Base-by-base conservation (phyloP, 2,113 vertebrate species). In the Mesitornis unicolor region DNA sequence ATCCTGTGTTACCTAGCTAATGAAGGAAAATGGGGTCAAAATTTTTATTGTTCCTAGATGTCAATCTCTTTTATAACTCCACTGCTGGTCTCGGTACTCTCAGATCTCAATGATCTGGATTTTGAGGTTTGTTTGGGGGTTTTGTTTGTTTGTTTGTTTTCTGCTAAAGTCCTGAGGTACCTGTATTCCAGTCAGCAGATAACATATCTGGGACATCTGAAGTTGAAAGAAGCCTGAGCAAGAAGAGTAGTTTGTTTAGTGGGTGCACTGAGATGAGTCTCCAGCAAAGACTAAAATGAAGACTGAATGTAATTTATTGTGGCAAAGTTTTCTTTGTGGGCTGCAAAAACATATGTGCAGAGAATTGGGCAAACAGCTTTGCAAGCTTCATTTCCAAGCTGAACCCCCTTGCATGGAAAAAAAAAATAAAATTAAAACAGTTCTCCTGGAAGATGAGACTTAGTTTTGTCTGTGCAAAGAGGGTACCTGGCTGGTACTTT, bases 401-500 rank as follows among this genome's bases (percentile, higher is more conserved):
- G 61, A 82, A 31, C 48, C 6, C 6, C 53, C 16, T 26, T 42
- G 57, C 3, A 4, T 13, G 36, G 16, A 6, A 7, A 48, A 56
- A 33, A 40, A 42, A 24, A 33, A 33, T 22, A 45, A 33, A 31
- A 48, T 19, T 45, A 45, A 45, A 19, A n/a, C n/a, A 45, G 21
- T 16, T 16, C 10, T 57, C 8, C 65, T 43, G 48, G 43, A 69
- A 54, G 31, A 21, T 10, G 26, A 75, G 25, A 45, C 13, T 9
- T 15, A 8, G 16, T 16, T 53, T 81, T 60, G 53, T 12, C 22
- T 29, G 47, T 43, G 25, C 63, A 47, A 60, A 76, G 40, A 29
- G 24, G 50, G 17, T 35, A 26, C 35, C 45, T 50, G n/a, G 25
- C 17, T 0, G 0, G 14, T 42, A 16, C 36, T 57, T 48, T 0